phyloP scores from a whole-genome alignment of 2,113 vertebrate genomes.

The Tor tambroides region DNA sequence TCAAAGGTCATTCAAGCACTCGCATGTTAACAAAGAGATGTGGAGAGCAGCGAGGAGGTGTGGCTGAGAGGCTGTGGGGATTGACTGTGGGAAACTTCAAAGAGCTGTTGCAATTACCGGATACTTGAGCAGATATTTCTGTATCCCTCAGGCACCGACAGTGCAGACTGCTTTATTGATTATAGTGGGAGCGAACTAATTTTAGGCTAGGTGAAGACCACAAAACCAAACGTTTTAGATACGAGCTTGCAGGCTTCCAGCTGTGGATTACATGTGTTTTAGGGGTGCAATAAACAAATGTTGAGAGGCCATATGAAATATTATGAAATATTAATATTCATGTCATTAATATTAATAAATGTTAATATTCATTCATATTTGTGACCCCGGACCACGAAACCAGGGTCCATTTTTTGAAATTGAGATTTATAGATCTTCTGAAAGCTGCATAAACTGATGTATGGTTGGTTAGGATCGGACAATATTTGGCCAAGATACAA shows the following conservation, averaged over 20 bases:
- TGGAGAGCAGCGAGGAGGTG: neutral
- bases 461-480: no score
- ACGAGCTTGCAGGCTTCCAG: neutral
- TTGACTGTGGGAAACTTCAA: neutral
- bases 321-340: no score
- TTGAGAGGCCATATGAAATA: neutral
- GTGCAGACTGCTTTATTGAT: neutral
- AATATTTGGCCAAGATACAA: no score
- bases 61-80: neutral
- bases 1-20: conserved; percentile 26
- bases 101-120: neutral
- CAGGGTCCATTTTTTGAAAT: no score
- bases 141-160: neutral
- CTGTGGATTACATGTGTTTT: neutral
- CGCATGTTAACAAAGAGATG: conserved; percentile 63
- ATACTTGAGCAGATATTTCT: neutral
- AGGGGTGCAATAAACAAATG: neutral
- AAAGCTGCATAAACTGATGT: no score
- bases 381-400: no score
- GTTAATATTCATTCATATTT: neutral
- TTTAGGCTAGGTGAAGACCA: neutral
- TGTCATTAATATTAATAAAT: no score
- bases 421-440: no score
- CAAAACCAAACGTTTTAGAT: neutral
- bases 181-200: neutral